These are phyloP conservation scores for Neoascia interrupta DNA, from an alignment of 2,888 invertebrate genomes.

Conservation along the genomic window DNA sequence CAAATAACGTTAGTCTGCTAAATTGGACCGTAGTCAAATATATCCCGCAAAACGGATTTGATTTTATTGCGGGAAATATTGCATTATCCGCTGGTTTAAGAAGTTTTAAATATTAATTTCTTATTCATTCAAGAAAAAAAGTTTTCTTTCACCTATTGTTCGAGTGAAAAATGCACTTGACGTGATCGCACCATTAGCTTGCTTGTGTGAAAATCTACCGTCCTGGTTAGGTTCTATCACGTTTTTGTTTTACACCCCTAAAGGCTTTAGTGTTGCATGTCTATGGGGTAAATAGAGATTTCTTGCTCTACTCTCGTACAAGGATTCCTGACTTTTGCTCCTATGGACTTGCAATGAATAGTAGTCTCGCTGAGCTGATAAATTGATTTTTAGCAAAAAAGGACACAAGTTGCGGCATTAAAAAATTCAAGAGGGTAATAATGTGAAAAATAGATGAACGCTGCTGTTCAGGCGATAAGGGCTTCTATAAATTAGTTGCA, in stretches of 20 bases:
- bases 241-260: conserved; percentile 5
- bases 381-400: conserved; percentile 35
- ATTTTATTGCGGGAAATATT: too few relatives aligned
- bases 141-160: too few relatives aligned
- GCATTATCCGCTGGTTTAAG: too few relatives aligned
- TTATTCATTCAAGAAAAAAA: too few relatives aligned
- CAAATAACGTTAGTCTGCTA: conserved; percentile 16
- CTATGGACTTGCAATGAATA: conserved; percentile 33
- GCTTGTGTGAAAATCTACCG: too few relatives aligned
- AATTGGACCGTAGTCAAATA: too few relatives aligned
- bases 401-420: conserved; percentile 1
- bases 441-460: background rate
- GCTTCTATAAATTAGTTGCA: conserved; percentile 8
- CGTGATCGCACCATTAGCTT: conserved; percentile 42
- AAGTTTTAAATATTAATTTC: too few relatives aligned
- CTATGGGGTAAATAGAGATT: conserved; percentile 4
- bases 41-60: too few relatives aligned
- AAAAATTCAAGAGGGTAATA: conserved; percentile 25
- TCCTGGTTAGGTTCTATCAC: conserved; percentile 7
- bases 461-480: background rate
- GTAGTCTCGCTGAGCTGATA: conserved; percentile 41
- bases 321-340: conserved; percentile 19
- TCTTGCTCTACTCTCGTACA: conserved; percentile 1
- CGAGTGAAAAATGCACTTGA: conserved; percentile 31
- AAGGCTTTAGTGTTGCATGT: conserved; percentile 37